Percentiles rank a stretch among this genome's conserved stretches.
Conservation (phyloP, 2,888 invertebrate genomes). For the Odontothrips loti region DNA sequence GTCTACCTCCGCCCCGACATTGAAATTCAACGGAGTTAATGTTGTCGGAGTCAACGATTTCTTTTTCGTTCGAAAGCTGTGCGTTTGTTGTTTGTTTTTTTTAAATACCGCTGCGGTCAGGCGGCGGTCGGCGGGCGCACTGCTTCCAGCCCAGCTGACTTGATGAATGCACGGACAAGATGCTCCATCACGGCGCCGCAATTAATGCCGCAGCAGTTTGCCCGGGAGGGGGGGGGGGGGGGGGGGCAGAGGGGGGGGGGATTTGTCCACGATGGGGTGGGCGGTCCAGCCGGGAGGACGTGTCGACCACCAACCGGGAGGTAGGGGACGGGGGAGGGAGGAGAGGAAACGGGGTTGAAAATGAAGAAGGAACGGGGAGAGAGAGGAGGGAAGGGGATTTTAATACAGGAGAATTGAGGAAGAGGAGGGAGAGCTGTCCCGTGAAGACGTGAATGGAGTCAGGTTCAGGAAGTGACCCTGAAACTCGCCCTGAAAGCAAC, state of each 20-base stretch:
- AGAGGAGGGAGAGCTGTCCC: neutral
- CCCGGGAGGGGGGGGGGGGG: neutral
- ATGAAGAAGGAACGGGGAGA: neutral
- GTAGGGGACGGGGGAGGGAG: neutral
- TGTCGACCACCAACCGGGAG: too few species aligned
- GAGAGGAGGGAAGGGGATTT: neutral
- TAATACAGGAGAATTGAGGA: neutral
- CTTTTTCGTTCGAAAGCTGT: too few species aligned
- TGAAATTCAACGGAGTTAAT: too few species aligned
- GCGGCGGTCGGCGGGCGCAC: neutral
- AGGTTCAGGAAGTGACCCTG: too few species aligned
- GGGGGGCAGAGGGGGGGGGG: neutral
- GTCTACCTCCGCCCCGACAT: too few species aligned
- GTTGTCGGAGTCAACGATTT: too few species aligned
- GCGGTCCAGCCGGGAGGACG: too few species aligned
- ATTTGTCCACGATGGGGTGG: too few species aligned
- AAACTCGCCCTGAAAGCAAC: too few species aligned
- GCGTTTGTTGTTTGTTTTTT: too few species aligned
- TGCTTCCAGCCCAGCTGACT: neutral
- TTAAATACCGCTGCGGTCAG: too few species aligned
- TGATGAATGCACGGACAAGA: constrained; percentile 14
- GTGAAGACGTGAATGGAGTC: too few species aligned
- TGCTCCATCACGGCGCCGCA: constrained; percentile 17
- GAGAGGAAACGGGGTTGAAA: neutral
- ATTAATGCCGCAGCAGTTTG: neutral